These are phyloP conservation scores for Bufo bufo DNA, from an alignment of 2,113 vertebrate genomes.

Conservation along the genomic window DNA sequence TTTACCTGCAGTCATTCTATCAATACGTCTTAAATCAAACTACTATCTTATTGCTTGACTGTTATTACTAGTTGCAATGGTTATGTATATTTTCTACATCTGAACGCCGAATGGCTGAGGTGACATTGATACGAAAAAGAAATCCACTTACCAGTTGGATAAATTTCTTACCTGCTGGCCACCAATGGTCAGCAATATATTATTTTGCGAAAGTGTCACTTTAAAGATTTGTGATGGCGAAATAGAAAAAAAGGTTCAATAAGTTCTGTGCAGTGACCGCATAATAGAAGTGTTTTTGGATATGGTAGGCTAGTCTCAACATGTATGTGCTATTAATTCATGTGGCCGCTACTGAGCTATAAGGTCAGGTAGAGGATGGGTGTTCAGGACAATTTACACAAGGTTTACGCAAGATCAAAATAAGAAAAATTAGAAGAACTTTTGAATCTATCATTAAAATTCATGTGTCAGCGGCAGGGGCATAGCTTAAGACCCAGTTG, in stretches of 20 bases:
- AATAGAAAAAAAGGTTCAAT: background rate
- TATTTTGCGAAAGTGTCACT: background rate
- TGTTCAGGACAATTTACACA: background rate
- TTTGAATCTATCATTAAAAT: background rate
- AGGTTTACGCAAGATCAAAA: background rate
- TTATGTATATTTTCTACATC: conserved; percentile 37
- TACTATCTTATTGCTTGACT: conserved; percentile 31
- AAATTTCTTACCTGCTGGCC: background rate
- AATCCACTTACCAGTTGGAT: background rate
- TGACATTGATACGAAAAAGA: conserved; percentile 9
- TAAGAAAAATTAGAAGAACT: background rate
- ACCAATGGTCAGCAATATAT: background rate
- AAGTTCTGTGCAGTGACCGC: background rate
- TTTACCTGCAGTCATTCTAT: conserved; percentile 49
- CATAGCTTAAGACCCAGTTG: no score
- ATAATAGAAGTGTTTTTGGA: background rate
- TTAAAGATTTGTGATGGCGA: background rate
- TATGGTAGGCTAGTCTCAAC: background rate
- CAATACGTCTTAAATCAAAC: conserved; percentile 48
- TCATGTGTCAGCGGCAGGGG: no score
- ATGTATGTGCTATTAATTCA: background rate
- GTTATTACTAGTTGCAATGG: conserved; percentile 12
- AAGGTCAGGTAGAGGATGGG: background rate
- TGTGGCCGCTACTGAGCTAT: background rate
- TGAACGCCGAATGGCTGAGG: background rate